phyloP scores from a whole-genome alignment of 2,113 vertebrate species.

The Thalassoma bifasciatum region DNA sequence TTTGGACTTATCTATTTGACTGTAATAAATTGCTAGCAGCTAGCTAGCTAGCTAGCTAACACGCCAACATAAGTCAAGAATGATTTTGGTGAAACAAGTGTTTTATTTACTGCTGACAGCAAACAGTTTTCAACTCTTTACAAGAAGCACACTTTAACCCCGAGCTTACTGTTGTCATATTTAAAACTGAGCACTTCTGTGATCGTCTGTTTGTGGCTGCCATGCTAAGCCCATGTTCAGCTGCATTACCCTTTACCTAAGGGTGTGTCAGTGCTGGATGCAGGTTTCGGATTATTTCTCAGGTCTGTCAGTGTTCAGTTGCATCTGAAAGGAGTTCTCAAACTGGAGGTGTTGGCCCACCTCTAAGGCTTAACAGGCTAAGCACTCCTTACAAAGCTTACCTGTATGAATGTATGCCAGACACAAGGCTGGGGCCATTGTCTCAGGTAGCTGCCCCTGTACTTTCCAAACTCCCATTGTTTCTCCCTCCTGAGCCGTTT shows the following conservation, averaged over 20 bases:
- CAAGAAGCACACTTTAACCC: too few relatives aligned
- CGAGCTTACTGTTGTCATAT: too few relatives aligned
- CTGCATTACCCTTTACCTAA: conserved; percentile 41
- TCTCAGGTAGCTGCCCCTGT: conserved; percentile 82
- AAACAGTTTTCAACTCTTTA: too few relatives aligned
- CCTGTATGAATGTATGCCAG: conserved; percentile 67
- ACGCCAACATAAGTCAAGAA: too few relatives aligned
- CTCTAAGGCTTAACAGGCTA: conserved; percentile 80
- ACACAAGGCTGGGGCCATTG: conserved; percentile 69
- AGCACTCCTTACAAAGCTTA: conserved; percentile 75
- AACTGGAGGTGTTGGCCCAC: conserved; percentile 72
- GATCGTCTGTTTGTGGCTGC: too few relatives aligned
- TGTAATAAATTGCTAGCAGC: too few relatives aligned
- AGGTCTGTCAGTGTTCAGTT: conserved; percentile 61
- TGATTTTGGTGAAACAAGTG: too few relatives aligned
- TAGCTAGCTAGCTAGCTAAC: too few relatives aligned
- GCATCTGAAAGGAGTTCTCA: conserved; percentile 71
- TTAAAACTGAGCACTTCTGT: too few relatives aligned
- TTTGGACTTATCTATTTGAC: too few relatives aligned
- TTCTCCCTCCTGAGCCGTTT: conserved; percentile 79
- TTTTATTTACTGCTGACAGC: too few relatives aligned
- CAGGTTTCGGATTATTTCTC: conserved; percentile 64
- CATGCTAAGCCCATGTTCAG: conserved; percentile 34
- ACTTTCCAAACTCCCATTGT: conserved; percentile 75
- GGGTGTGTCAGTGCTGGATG: conserved; percentile 47